These are phyloP conservation scores for Microvelia longipes DNA, from an alignment of 1,140 invertebrate species.

Conservation along the genomic window DNA sequence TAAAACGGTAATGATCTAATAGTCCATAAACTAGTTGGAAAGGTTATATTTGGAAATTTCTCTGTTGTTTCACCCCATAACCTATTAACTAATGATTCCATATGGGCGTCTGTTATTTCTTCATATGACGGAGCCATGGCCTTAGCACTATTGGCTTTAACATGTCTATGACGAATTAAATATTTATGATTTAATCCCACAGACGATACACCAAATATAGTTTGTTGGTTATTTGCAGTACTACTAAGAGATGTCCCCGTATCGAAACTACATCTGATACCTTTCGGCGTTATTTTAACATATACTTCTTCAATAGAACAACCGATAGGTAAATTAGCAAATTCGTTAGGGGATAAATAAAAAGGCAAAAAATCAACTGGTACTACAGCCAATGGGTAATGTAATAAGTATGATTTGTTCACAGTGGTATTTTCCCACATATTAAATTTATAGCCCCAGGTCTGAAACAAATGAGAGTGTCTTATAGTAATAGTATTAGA, in stretches of 20 bases:
- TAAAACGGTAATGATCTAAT: no score
- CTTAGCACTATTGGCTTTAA: not conserved
- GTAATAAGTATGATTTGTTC: not conserved
- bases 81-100: not conserved
- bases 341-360: constrained; percentile 14
- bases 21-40: no score
- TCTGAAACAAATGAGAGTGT: constrained; percentile 6
- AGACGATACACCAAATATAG: constrained; percentile 2
- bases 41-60: no score
- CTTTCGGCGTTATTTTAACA: constrained; percentile 12
- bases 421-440: not conserved
- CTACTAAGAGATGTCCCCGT: constrained; percentile 5
- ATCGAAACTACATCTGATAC: constrained; percentile 15
- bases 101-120: not conserved
- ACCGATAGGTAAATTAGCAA: constrained; percentile 5
- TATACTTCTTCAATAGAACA: constrained; percentile 8
- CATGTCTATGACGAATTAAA: not conserved
- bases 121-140: not conserved
- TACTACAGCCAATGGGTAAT: constrained; percentile 10
- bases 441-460: constrained; percentile 1
- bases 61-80: no score
- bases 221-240: not conserved
- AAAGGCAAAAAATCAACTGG: constrained; percentile 15
- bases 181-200: constrained; percentile 1
- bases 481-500: not conserved